Percentiles rank a stretch among this genome's conserved stretches.
phyloP scores from a whole-genome alignment of 1,140 invertebrate genomes.

The Eurosta solidaginis region DNA sequence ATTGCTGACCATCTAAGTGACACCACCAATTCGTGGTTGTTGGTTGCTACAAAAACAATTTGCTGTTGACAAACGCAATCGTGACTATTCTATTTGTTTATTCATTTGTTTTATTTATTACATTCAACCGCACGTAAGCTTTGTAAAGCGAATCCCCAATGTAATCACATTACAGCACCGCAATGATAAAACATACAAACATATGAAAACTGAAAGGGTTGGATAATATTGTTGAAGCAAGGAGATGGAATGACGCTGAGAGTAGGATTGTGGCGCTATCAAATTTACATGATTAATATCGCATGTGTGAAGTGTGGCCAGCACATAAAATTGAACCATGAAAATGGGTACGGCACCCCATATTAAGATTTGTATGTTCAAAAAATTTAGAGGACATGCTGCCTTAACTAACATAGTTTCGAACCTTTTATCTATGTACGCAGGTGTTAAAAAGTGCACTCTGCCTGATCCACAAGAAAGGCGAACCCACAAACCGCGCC shows the following conservation, averaged over 20 bases:
- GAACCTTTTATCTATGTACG: no score
- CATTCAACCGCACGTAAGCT: not conserved
- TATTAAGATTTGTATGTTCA: no score
- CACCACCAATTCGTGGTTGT: slow-evolving; percentile 17
- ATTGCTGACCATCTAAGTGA: slow-evolving; percentile 8
- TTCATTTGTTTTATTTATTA: not conserved
- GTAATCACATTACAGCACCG: slow-evolving; percentile 8
- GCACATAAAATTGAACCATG: not conserved
- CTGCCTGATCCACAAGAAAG: no score
- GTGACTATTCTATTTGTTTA: not conserved
- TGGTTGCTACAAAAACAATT: not conserved
- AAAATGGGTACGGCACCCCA: no score
- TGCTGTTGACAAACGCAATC: not conserved
- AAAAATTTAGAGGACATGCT: no score
- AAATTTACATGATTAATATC: slow-evolving; percentile 19
- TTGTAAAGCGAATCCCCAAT: not conserved
- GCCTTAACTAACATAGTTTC: no score
- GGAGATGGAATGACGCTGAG: not conserved
- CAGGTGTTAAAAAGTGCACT: no score
- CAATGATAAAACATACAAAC: not conserved
- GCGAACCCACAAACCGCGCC: no score
- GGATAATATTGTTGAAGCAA: not conserved
- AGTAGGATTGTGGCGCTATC: not conserved
- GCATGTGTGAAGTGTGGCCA: slow-evolving; percentile 2
- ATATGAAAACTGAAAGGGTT: not conserved